Evolutionary conservation across 2,888 invertebrate genomes (phyloP).

Genomic region (Altica lythri): DNA sequence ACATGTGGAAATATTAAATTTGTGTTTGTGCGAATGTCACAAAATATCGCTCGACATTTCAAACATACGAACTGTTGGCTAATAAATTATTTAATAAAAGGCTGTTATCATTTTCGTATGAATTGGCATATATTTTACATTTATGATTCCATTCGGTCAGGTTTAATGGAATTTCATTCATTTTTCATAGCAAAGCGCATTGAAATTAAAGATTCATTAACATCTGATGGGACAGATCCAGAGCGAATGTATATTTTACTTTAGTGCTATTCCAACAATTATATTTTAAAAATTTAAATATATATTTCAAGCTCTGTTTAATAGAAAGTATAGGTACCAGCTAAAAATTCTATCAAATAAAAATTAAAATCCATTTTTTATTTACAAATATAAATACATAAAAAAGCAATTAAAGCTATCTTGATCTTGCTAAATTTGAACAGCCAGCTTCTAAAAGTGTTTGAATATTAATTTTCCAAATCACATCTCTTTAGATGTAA

Average conservation of each 20-base stretch:
- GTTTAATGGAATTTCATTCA: constrained; percentile 23
- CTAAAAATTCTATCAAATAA: too few relatives aligned
- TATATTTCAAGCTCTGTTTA: too few relatives aligned
- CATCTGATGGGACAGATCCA: constrained; percentile 3
- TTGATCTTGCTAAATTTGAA: too few relatives aligned
- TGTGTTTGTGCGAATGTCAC: constrained; percentile 50
- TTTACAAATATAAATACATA: too few relatives aligned
- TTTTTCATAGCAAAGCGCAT: constrained; percentile 22
- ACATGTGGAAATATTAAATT: constrained; percentile 55
- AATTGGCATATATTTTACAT: constrained; percentile 21
- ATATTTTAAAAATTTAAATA: too few relatives aligned
- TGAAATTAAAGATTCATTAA: constrained; percentile 19
- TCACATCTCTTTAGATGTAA: too few relatives aligned
- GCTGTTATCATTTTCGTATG: constrained; percentile 21
- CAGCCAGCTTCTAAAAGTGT: too few relatives aligned
- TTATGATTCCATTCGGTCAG: constrained; percentile 16
- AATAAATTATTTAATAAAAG: constrained; percentile 27
- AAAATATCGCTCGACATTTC: constrained; percentile 40
- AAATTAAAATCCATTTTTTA: too few relatives aligned
- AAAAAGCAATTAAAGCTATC: too few relatives aligned
- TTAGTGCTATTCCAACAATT: constrained; percentile 4
- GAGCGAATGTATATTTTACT: background rate
- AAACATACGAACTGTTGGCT: background rate
- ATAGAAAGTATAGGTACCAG: too few relatives aligned
- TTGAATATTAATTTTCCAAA: too few relatives aligned